phyloP scores from a whole-genome alignment of 53 echinoderm and acorn worm species.

The Echinometra lucunter region DNA sequence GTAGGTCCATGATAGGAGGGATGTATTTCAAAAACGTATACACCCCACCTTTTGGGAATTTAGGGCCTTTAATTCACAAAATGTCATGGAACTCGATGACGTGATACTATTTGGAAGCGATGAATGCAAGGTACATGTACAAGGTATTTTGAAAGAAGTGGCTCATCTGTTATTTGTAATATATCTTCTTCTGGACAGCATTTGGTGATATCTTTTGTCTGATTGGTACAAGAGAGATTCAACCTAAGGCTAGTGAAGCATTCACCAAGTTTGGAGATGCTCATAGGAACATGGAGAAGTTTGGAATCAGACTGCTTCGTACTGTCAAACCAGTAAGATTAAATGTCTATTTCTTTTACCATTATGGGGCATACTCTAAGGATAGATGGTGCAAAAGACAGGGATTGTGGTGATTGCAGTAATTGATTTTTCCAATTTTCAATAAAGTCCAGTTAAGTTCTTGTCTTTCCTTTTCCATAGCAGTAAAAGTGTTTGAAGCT shows the following conservation, averaged over 20 bases:
- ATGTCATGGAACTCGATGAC: too few species aligned
- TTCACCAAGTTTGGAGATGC: conserved; percentile 98
- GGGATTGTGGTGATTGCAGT: too few species aligned
- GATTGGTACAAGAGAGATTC: conserved; percentile 96
- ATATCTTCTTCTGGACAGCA: conserved; percentile 62
- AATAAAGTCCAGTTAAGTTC: neutral
- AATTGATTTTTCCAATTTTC: neutral
- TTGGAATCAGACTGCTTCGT: conserved; percentile 88
- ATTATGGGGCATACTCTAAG: neutral
- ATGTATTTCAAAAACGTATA: too few species aligned
- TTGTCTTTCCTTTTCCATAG: neutral
- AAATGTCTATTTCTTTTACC: neutral
- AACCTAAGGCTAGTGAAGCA: conserved; percentile 97
- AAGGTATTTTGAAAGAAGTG: too few species aligned
- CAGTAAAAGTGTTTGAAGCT: too few species aligned
- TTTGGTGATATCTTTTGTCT: conserved; percentile 97
- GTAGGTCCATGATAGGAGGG: too few species aligned
- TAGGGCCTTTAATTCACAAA: too few species aligned
- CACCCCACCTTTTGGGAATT: too few species aligned
- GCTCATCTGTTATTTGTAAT: too few species aligned
- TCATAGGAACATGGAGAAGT: conserved; percentile 98
- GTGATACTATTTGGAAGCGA: too few species aligned
- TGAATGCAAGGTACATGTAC: too few species aligned
- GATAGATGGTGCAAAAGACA: neutral
- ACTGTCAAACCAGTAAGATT: conserved; percentile 95